Evolutionary conservation across 2,113 vertebrate genomes (phyloP), one percentile per base, ranked within the genome.

Genomic region (Halcyon malimbica): DNA sequence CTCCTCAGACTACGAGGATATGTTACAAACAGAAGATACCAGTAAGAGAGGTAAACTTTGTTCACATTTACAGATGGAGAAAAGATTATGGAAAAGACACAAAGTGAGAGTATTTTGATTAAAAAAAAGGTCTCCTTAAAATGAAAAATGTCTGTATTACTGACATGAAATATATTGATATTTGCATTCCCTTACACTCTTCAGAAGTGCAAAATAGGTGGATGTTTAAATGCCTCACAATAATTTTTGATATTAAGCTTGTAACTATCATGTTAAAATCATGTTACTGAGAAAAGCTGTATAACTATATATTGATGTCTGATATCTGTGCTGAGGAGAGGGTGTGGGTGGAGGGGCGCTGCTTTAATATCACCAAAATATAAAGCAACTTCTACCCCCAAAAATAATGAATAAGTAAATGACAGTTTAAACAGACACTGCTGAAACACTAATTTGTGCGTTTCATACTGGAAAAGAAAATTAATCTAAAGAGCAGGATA

Each of bases 281-380:
- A 57, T 21, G 7, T 33, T 84, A 57, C 33, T 62, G 24, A 64
- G 7, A 73, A 91, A 57, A 67, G 16, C 48, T 10, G 4, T 24
- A 7, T 33, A 57, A 9, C 16, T 88, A 42, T 24, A 33, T 16
- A 33, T 0, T 50, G 12, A 42, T 57, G 39, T 39, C 56, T 53
- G 8, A 51, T 1, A 60, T 16, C 14, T 77, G 56, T 46, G n/a
- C 28, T 46, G 16, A 13, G 31, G 41, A 50, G 8, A 5, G 2
- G 0, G 6, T 9, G 3, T 11, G 3, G 0, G 4, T 23, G 10
- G 39, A 19, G 26, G 39, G 29, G 35, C 17, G 5, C 53, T 71
- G 20, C 57, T 86, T 82, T 78, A 60, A 63, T 70, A 84, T 5
- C 54, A 13, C 1, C 28, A 68, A 82, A 75, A 64, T n/a, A 67